phyloP scores from a whole-genome alignment of 1,140 invertebrate species.

The Lanistes nyassanus region DNA sequence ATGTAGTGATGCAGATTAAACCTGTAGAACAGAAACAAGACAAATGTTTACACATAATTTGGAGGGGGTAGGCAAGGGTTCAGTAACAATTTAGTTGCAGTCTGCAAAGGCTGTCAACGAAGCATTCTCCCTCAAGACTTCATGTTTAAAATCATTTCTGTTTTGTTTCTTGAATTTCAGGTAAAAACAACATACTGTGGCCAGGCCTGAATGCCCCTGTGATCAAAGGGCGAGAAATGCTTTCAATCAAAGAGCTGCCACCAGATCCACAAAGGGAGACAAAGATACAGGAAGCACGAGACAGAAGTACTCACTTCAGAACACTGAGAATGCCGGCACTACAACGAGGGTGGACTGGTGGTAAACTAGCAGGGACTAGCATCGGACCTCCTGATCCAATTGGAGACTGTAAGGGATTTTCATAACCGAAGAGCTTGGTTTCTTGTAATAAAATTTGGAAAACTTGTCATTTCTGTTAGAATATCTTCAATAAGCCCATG shows the following conservation, averaged over 20 bases:
- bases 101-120: conserved; percentile 1
- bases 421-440: too few species aligned
- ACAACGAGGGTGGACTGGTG: conserved; percentile 90
- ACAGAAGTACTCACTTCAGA: conserved; percentile 75
- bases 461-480: background rate
- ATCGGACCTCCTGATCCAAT: conserved; percentile 88
- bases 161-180: conserved; percentile 24
- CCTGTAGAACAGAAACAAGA: too few species aligned
- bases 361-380: conserved; percentile 82
- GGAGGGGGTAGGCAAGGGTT: too few species aligned
- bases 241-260: conserved; percentile 77
- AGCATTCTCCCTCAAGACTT: too few species aligned
- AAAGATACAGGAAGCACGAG: conserved; percentile 78
- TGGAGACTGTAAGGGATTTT: conserved; percentile 64
- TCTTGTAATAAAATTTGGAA: too few species aligned
- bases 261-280: conserved; percentile 79
- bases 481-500: background rate
- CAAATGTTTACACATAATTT: too few species aligned
- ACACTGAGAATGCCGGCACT: conserved; percentile 68
- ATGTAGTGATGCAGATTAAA: too few species aligned
- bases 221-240: conserved; percentile 79
- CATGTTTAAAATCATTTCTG: background rate
- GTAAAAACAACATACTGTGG: conserved; percentile 72
- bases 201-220: conserved; percentile 90
- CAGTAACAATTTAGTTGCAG: too few species aligned